Evolutionary conservation across 2,797 vertebrate species (phyloP).

Genomic region (Urosaurus nigricauda): DNA sequence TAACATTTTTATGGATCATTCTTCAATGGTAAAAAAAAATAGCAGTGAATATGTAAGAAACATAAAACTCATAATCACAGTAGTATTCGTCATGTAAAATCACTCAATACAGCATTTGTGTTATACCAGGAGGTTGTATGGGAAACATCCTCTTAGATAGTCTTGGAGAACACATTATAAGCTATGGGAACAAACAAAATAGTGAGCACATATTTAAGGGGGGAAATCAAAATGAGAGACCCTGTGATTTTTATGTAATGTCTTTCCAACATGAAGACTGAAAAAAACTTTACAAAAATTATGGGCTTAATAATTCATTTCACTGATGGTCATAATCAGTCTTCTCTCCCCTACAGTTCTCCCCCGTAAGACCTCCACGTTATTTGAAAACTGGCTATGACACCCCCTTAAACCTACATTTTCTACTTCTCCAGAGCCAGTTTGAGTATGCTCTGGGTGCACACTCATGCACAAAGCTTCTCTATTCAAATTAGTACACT

Average conservation of each 20-base stretch:
- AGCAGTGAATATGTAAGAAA: slow-evolving; percentile 42
- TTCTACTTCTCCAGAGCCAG: too few species aligned
- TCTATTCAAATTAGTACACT: slow-evolving; percentile 15
- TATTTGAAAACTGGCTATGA: too few species aligned
- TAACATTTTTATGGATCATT: slow-evolving; percentile 32
- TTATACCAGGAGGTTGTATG: slow-evolving; percentile 18
- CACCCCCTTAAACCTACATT: neutral
- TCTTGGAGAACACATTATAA: slow-evolving; percentile 36
- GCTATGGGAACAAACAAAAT: slow-evolving; percentile 8
- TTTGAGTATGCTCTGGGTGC: neutral
- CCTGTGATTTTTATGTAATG: neutral
- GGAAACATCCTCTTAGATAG: slow-evolving; percentile 15
- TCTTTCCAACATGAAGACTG: neutral
- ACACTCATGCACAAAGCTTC: neutral
- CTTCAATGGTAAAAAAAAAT: slow-evolving; percentile 53
- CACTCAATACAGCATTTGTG: slow-evolving; percentile 44
- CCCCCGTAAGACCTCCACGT: neutral
- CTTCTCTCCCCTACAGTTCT: neutral
- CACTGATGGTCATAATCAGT: neutral
- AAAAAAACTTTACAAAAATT: too few species aligned
- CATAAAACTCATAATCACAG: slow-evolving; percentile 17
- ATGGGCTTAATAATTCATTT: neutral
- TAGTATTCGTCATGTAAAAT: slow-evolving; percentile 40
- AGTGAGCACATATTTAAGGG: slow-evolving; percentile 21
- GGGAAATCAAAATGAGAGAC: neutral